Evolutionary conservation across 2,888 invertebrate species (phyloP).

Genomic region (Hetaerina titia): DNA sequence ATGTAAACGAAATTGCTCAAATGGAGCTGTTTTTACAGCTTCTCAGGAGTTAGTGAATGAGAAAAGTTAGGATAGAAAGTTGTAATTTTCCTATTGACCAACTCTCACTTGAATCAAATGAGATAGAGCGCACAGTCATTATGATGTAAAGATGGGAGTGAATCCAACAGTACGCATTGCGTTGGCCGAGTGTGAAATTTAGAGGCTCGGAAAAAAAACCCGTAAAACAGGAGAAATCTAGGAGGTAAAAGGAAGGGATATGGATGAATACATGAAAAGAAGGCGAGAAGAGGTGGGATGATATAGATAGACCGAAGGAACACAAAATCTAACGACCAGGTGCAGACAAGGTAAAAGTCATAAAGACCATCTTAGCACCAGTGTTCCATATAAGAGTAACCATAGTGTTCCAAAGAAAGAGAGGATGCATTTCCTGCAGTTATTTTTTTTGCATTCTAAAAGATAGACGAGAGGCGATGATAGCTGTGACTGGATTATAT

Average conservation of each 20-base stretch:
- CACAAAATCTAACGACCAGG: neutral
- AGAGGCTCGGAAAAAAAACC: too few relatives aligned
- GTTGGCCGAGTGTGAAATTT: too few relatives aligned
- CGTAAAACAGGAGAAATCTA: neutral
- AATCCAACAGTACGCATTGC: too few relatives aligned
- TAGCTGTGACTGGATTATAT: conserved; percentile 25
- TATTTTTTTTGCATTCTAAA: neutral
- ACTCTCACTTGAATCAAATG: too few relatives aligned
- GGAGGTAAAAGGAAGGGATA: conserved; percentile 44
- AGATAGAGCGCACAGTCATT: too few relatives aligned
- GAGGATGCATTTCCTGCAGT: neutral
- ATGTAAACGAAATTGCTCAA: neutral
- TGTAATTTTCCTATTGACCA: too few relatives aligned
- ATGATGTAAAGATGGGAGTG: too few relatives aligned
- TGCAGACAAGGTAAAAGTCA: neutral
- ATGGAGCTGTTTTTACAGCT: conserved; percentile 6
- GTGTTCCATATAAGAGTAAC: too few relatives aligned
- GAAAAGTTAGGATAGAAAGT: conserved; percentile 44
- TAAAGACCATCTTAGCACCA: neutral
- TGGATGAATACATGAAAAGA: neutral
- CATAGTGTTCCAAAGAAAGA: neutral
- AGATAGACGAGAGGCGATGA: conserved; percentile 46
- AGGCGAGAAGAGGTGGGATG: neutral
- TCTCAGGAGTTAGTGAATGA: neutral
- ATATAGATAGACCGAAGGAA: neutral